Evolutionary conservation across 2,888 invertebrate species (phyloP).

Genomic region (Cremastobaeus sp.): DNA sequence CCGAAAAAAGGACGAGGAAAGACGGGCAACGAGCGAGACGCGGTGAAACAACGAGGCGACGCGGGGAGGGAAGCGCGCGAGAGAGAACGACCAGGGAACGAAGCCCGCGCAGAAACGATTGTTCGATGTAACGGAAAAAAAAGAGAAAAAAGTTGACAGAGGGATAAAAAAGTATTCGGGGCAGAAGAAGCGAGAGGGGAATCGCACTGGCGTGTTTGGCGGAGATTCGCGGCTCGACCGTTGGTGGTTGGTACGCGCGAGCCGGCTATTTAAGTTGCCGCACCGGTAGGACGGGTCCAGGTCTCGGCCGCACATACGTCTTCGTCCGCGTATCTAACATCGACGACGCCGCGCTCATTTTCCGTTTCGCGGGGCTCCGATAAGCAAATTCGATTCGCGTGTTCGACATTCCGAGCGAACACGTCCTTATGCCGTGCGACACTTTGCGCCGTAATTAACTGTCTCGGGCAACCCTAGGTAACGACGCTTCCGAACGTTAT

Average conservation of each 20-base stretch:
- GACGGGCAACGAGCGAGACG: too few relatives aligned
- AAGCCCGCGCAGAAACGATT: constrained; percentile 59
- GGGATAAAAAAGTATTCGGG: constrained; percentile 39
- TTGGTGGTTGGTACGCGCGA: constrained; percentile 48
- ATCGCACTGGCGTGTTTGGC: constrained; percentile 46
- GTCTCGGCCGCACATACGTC: constrained; percentile 64
- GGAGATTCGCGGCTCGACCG: constrained; percentile 58
- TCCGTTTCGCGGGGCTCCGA: constrained; percentile 49
- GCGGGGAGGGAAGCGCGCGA: background rate
- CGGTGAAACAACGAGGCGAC: background rate
- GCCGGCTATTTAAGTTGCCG: constrained; percentile 68
- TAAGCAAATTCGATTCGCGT: constrained; percentile 62
- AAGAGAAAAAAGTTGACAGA: constrained; percentile 24
- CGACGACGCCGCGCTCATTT: constrained; percentile 61
- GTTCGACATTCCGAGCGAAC: constrained; percentile 48
- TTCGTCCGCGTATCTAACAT: constrained; percentile 63
- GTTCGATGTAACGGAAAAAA: constrained; percentile 61
- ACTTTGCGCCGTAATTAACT: constrained; percentile 47
- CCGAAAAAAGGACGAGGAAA: constrained; percentile 14
- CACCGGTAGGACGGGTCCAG: constrained; percentile 66
- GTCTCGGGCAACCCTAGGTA: constrained; percentile 11
- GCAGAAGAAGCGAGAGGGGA: constrained; percentile 18
- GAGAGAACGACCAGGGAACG: constrained; percentile 24
- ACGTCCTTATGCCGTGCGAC: constrained; percentile 34
- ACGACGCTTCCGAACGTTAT: constrained; percentile 26